phyloP scores from a whole-genome alignment of 2,797 vertebrate genomes.

The Catharus ustulatus region DNA sequence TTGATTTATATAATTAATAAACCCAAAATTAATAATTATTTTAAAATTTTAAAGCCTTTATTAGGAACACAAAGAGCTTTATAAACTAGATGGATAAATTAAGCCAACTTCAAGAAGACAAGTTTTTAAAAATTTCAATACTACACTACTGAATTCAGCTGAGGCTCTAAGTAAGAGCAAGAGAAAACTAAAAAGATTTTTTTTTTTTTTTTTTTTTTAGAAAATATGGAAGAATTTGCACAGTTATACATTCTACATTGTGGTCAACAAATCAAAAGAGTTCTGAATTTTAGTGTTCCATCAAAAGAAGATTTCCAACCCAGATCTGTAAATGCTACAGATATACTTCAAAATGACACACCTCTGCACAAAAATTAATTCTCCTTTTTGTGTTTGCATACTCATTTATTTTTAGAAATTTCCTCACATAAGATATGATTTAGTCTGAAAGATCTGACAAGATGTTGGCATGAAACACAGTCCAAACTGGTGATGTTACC shows the following conservation, averaged over 20 bases:
- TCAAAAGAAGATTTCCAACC: not conserved
- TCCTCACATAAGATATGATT: not conserved
- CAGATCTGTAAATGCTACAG: not conserved
- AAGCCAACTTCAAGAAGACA: not conserved
- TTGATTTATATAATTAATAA: not conserved
- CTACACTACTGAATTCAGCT: not conserved
- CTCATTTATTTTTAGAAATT: not conserved
- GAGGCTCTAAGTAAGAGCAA: not conserved
- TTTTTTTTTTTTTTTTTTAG: not conserved
- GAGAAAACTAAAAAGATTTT: not conserved
- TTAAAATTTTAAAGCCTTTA: not conserved
- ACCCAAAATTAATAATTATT: not conserved
- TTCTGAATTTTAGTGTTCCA: not conserved
- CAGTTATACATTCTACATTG: not conserved
- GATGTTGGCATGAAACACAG: too few species aligned
- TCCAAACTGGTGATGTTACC: too few species aligned
- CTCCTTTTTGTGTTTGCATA: not conserved
- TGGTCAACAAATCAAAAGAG: not conserved
- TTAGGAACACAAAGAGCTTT: not conserved
- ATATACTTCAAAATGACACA: not conserved
- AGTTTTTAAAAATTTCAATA: not conserved
- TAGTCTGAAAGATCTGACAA: not conserved
- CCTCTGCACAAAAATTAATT: not conserved
- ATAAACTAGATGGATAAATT: not conserved
- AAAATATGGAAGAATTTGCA: not conserved